phyloP scores from a whole-genome alignment of 2,113 vertebrate genomes.

The Narcine bancroftii region DNA sequence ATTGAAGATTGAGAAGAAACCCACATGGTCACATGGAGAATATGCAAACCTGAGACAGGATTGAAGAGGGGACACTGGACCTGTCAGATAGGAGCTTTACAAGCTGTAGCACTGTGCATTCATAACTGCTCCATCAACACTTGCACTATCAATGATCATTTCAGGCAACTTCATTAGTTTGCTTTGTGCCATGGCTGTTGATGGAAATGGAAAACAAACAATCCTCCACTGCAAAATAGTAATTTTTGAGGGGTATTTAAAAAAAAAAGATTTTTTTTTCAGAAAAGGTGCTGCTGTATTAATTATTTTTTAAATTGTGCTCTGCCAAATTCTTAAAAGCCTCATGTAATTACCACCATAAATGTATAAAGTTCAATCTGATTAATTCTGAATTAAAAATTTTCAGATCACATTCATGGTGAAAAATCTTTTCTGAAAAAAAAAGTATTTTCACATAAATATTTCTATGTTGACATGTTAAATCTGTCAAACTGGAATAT shows the following conservation, averaged over 20 bases:
- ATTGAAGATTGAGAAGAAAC: too few relatives aligned
- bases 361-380: not conserved
- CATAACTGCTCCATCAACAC: not conserved
- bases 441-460: not conserved
- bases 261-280: not conserved
- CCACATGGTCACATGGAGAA: too few relatives aligned
- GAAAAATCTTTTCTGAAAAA: not conserved
- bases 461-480: not conserved
- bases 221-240: not conserved
- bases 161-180: not conserved
- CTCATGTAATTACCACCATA: not conserved
- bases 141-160: not conserved
- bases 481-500: not conserved
- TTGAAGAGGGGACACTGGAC: too few relatives aligned
- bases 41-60: too few relatives aligned
- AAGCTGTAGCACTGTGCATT: too few relatives aligned
- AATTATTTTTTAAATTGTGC: not conserved
- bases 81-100: too few relatives aligned
- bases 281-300: not conserved
- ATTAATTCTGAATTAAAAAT: not conserved
- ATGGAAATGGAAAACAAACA: not conserved
- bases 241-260: not conserved
- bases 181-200: not conserved
- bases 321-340: not conserved
- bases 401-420: not conserved